These are phyloP conservation scores for Drosophila testacea DNA, from an alignment of 2,888 invertebrate species.

Conservation along the genomic window DNA sequence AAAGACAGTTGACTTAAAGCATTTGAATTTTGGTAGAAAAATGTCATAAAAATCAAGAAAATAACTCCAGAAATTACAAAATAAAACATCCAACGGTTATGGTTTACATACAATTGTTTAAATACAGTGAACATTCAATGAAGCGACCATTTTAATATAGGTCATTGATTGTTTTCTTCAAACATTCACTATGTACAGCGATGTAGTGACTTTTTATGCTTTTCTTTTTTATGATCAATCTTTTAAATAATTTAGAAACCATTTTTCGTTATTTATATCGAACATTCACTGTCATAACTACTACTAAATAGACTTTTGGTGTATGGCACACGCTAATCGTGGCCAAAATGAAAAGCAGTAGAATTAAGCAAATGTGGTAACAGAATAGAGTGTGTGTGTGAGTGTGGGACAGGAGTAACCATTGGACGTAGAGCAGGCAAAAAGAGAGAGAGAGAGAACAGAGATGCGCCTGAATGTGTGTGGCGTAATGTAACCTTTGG, in stretches of 20 bases:
- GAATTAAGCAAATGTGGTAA: conserved; percentile 13
- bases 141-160: not conserved
- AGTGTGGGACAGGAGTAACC: conserved; percentile 31
- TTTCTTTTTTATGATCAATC: too few species aligned
- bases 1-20: not conserved
- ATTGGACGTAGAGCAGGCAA: conserved; percentile 48
- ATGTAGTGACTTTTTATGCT: too few species aligned
- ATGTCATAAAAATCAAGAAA: conserved; percentile 11
- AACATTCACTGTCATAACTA: conserved; percentile 31
- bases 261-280: conserved; percentile 7
- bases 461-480: conserved; percentile 28
- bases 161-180: too few species aligned
- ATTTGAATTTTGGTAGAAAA: conserved; percentile 5
- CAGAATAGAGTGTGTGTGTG: conserved; percentile 4
- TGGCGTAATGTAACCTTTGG: not conserved
- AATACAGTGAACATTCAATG: conserved; percentile 22
- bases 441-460: conserved; percentile 17
- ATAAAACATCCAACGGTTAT: conserved; percentile 10
- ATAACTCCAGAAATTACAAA: conserved; percentile 5
- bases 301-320: conserved; percentile 11
- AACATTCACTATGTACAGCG: too few species aligned
- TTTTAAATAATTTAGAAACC: not conserved
- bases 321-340: conserved; percentile 37
- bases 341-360: conserved; percentile 3
- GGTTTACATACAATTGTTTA: not conserved